Base-by-base conservation (phyloP, 2,797 vertebrate species). In the Anguilla anguilla region DNA sequence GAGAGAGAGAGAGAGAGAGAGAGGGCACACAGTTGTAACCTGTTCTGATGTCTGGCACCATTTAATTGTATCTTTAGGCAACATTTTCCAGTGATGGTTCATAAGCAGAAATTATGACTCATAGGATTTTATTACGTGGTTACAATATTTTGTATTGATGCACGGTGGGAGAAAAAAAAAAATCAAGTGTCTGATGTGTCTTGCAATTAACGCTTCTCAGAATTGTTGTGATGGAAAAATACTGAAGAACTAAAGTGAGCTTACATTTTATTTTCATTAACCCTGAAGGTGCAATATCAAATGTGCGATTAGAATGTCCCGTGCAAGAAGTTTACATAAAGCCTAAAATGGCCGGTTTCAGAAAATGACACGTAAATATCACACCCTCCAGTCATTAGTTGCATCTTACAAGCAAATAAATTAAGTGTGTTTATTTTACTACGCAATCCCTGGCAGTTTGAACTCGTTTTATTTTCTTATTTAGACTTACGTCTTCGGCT, bases 21-120 rank as follows among this genome's bases (percentile, higher is more conserved):
- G 85, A 91, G 83, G 86, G 91, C 90, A 92, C 87, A 88, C 84
- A 88, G 39, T 43, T 91, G 89, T 89, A 93, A 94, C 92, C 93
- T 92, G 92, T 90, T 43, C 88, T 88, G 86, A 91, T 92, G 92
- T 94, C 93, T 94, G 94, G 94, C 91, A 94, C 90, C 87, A 88
- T 91, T 92, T 93, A 92, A 94, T 92, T 93, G 92, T 93, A 92
- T 94, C 92, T 94, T 93, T 89, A 91, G 90, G 89, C 88, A 90
- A 92, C 89, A 91, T 92, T 94, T 95, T 95, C 93, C 94, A 92
- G 49, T 74, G 85, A 91, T 90, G 91, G 89, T 90, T 93, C 92
- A 83, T 93, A 91, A 92, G 90, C 88, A 94, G 92, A 94, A 94
- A 93, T 93, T 90, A 91, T 93, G 91, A 94, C 90, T 94, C 91